phyloP scores from a whole-genome alignment of 2,113 vertebrate genomes.

The Mesembrinibis cayennensis region DNA sequence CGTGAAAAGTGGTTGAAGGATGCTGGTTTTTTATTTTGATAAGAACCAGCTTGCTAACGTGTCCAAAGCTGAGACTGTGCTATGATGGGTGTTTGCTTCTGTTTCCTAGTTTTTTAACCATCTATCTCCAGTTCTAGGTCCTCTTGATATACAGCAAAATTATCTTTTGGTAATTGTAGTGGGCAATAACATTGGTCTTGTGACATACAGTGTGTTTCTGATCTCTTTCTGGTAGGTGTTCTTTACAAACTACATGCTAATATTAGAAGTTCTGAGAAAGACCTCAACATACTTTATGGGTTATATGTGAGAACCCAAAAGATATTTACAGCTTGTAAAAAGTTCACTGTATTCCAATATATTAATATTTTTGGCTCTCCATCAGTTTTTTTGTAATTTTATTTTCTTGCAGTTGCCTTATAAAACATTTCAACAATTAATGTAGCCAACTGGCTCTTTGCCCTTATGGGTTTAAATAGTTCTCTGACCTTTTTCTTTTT shows the following conservation, averaged over 20 bases:
- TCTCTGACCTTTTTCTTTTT: neutral
- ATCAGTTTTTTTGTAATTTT: conserved; percentile 16
- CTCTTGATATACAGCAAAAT: neutral
- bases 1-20: neutral
- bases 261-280: neutral
- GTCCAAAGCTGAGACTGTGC: no score
- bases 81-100: neutral
- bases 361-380: conserved; percentile 58
- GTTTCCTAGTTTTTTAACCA: neutral
- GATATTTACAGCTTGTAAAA: conserved; percentile 37
- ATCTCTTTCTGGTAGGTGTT: neutral
- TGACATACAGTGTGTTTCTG: neutral
- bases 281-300: neutral
- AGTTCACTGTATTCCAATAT: neutral
- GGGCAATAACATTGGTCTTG: neutral
- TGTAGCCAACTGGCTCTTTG: conserved; percentile 54
- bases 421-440: conserved; percentile 19
- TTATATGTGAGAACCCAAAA: neutral
- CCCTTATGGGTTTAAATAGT: conserved; percentile 17
- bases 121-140: neutral
- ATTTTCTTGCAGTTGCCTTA: conserved; percentile 47
- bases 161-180: neutral
- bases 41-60: neutral
- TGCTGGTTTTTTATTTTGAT: neutral
- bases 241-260: neutral